These are phyloP conservation scores for Papilio dardanus DNA, from an alignment of 1,140 invertebrate genomes.

Conservation along the genomic window DNA sequence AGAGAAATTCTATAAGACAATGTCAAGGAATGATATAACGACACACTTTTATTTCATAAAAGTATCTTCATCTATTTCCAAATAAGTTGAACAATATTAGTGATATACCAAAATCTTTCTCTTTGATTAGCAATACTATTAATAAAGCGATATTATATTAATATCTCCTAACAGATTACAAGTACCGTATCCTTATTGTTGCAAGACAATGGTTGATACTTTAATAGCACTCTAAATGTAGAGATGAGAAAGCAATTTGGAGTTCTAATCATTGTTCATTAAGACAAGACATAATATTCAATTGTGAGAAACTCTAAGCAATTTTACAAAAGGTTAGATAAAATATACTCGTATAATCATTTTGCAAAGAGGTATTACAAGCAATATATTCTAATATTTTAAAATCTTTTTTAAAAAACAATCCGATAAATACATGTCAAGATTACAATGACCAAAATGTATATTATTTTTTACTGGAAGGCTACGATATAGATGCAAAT, in stretches of 20 bases:
- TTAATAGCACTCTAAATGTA: not conserved
- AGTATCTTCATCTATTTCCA: not conserved
- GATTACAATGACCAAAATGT: not conserved
- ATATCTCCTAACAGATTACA: not conserved
- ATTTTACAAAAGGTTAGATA: too few relatives aligned
- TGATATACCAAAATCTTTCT: not conserved
- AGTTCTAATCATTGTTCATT: too few relatives aligned
- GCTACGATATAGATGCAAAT: not conserved
- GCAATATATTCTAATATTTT: too few relatives aligned
- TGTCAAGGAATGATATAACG: not conserved
- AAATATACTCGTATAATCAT: too few relatives aligned
- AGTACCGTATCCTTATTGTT: not conserved
- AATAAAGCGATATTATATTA: not conserved
- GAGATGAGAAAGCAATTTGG: not conserved
- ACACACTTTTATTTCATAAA: not conserved
- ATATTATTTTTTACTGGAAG: not conserved
- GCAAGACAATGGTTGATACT: not conserved
- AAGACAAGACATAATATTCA: too few relatives aligned
- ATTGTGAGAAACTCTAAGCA: too few relatives aligned
- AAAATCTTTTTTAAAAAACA: not conserved
- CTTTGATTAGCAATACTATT: not conserved
- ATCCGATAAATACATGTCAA: not conserved
- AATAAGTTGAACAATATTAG: not conserved
- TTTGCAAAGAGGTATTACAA: too few relatives aligned
- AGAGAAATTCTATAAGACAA: not conserved